These are phyloP conservation scores for Siniperca obscura DNA, from an alignment of 2,797 vertebrate genomes.

Conservation along the genomic window DNA sequence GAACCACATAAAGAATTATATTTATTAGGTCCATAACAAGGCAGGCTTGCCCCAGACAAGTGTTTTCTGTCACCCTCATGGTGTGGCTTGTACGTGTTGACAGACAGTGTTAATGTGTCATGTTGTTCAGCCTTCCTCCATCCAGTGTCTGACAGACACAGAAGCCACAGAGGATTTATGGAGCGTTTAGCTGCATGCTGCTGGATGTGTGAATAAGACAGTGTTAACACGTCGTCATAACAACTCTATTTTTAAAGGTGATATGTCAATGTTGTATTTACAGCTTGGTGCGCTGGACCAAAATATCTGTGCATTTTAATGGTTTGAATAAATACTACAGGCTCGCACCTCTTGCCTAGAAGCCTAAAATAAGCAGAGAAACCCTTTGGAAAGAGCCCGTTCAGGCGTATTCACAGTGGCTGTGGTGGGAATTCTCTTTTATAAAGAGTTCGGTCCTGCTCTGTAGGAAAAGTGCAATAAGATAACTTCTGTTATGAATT, in stretches of 20 bases:
- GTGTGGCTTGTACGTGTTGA: not conserved
- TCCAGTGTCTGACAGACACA: not conserved
- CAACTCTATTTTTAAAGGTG: not conserved
- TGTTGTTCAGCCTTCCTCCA: not conserved
- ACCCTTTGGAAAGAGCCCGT: no score
- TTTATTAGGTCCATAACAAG: not conserved
- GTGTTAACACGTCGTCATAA: not conserved
- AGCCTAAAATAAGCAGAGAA: no score
- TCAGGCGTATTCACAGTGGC: no score
- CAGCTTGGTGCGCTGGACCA: not conserved
- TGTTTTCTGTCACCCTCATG: not conserved
- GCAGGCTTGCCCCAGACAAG: not conserved
- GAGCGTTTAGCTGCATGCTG: not conserved
- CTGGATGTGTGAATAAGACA: not conserved
- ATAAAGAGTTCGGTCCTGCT: no score
- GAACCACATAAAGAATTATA: not conserved
- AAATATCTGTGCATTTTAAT: not conserved
- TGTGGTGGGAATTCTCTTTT: no score
- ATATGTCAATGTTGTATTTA: not conserved
- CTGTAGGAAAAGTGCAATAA: no score
- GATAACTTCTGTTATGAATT: no score
- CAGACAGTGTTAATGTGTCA: not conserved
- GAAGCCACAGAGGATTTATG: not conserved
- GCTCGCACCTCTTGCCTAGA: not conserved
- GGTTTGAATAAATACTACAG: not conserved